A percentile compares a stretch with the other conserved stretches of the same genome.
These are phyloP conservation scores for Alcis repandata DNA, from an alignment of 2,888 invertebrate species.

Conservation along the genomic window DNA sequence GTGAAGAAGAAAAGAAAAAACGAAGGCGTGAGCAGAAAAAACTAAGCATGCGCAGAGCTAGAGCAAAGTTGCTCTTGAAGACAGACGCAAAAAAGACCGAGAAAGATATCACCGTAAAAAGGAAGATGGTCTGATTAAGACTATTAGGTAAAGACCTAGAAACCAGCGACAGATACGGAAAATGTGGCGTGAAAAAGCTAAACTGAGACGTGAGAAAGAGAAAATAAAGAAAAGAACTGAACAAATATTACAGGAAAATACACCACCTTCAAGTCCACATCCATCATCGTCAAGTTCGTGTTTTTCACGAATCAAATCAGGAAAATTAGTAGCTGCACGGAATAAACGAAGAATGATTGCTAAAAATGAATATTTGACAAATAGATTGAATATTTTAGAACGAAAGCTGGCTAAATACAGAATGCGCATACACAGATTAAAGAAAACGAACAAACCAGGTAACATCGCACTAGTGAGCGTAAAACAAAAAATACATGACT, in stretches of 20 bases:
- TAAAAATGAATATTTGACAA: conserved; percentile 33
- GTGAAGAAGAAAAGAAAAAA: conserved; percentile 38
- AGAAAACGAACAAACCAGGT: background rate
- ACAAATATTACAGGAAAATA: conserved; percentile 18
- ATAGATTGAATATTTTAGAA: conserved; percentile 27
- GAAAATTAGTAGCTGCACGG: conserved; percentile 25
- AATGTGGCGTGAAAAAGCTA: conserved; percentile 42
- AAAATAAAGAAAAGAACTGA: conserved; percentile 25
- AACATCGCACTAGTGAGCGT: background rate
- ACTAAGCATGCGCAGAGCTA: conserved; percentile 36
- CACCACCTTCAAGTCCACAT: conserved; percentile 26
- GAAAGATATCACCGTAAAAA: conserved; percentile 43
- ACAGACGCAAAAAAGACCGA: conserved; percentile 36
- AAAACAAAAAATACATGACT: conserved; percentile 14
- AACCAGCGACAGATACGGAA: conserved; percentile 39
- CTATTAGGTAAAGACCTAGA: conserved; percentile 40
- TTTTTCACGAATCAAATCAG: conserved; percentile 24
- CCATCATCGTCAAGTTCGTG: conserved; percentile 13
- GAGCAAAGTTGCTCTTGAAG: conserved; percentile 34
- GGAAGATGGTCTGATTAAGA: conserved; percentile 37
- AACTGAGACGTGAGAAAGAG: conserved; percentile 29
- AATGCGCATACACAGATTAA: conserved; percentile 17
- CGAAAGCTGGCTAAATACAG: conserved; percentile 30
- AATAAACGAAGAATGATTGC: conserved; percentile 25
- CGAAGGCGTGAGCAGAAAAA: conserved; percentile 41